phyloP scores from a whole-genome alignment of 2,113 vertebrate genomes.

The Hippopotamus amphibius region DNA sequence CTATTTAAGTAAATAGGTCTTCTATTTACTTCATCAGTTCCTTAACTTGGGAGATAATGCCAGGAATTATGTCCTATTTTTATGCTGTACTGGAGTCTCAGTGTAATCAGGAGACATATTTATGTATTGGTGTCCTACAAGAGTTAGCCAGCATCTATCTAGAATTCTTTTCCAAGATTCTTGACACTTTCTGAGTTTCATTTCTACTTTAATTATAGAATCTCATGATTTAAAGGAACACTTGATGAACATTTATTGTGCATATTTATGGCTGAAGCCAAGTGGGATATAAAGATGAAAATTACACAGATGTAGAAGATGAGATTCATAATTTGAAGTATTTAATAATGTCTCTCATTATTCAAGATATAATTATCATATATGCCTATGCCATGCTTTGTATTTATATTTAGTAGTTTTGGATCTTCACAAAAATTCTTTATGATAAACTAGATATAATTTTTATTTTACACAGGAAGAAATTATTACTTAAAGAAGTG shows the following conservation, averaged over 20 bases:
- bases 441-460: not conserved
- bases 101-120: not conserved
- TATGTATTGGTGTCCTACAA: not conserved
- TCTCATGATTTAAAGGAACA: not conserved
- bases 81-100: not conserved
- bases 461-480: slow-evolving; percentile 7
- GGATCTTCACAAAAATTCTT: not conserved
- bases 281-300: slow-evolving; percentile 1
- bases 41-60: not conserved
- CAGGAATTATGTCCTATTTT: slow-evolving; percentile 17
- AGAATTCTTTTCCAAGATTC: slow-evolving; percentile 14
- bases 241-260: not conserved
- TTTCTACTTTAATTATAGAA: slow-evolving; percentile 47
- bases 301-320: not conserved
- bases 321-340: slow-evolving; percentile 12
- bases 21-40: not conserved
- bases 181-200: slow-evolving; percentile 33
- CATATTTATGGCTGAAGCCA: slow-evolving; percentile 9
- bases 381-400: not conserved
- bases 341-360: slow-evolving; percentile 12
- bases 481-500: slow-evolving; percentile 30
- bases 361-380: not conserved
- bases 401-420: slow-evolving; percentile 46
- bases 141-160: not conserved
- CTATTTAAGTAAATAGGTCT: not conserved